A percentile compares a stretch with the other conserved stretches of the same genome.
These are phyloP conservation scores for Epirrita christyi DNA, from an alignment of 2,888 invertebrate genomes.

Conservation along the genomic window DNA sequence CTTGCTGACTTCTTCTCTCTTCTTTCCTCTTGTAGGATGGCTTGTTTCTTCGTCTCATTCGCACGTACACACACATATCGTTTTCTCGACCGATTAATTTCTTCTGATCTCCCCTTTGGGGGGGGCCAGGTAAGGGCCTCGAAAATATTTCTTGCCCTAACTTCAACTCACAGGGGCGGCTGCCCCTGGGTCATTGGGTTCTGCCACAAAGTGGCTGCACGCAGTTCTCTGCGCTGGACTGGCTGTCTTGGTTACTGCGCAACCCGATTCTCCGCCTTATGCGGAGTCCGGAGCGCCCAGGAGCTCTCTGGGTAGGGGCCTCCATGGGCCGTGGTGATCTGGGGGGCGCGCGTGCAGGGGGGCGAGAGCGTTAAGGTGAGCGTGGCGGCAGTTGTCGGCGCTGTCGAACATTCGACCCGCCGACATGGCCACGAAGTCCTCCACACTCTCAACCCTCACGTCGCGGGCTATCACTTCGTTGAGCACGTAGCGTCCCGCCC, in stretches of 20 bases:
- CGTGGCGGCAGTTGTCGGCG: too few relatives aligned
- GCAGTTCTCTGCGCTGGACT: neutral
- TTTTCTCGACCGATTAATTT: too few relatives aligned
- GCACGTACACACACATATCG: too few relatives aligned
- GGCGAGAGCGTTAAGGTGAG: constrained; percentile 1
- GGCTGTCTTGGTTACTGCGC: neutral
- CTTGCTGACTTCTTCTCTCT: too few relatives aligned
- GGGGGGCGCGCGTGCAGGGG: constrained; percentile 8
- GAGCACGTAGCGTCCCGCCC: constrained; percentile 10
- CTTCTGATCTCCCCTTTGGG: too few relatives aligned
- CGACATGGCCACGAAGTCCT: constrained; percentile 1
- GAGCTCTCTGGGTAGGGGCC: neutral
- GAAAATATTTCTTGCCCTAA: too few relatives aligned
- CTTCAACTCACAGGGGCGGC: too few relatives aligned
- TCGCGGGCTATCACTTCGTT: constrained; percentile 12
- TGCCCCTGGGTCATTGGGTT: neutral
- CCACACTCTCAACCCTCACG: constrained; percentile 7
- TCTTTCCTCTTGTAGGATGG: too few relatives aligned
- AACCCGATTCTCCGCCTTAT: neutral
- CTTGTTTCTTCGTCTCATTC: too few relatives aligned
- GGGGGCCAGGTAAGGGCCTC: too few relatives aligned
- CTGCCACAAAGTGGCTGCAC: neutral
- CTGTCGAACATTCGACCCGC: constrained; percentile 9
- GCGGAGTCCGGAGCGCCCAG: neutral
- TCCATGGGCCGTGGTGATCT: neutral